A percentile compares a stretch with the other conserved stretches of the same genome.
Conservation (phyloP, 2,113 vertebrate genomes). For the Pachyramphus minor region DNA sequence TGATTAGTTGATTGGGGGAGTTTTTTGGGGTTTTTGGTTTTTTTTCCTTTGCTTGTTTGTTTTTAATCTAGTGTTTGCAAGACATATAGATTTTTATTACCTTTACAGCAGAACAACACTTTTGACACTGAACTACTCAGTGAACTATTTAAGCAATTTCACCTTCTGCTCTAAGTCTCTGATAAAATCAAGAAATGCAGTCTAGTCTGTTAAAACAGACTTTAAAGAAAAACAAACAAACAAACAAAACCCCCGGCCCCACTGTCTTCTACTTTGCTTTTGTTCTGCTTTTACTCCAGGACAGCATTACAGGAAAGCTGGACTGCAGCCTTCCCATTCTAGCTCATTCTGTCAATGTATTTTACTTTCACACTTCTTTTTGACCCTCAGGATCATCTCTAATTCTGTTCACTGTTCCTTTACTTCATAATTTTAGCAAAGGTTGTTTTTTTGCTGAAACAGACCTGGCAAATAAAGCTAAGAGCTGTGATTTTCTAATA, state of each 20-base stretch:
- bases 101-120: background rate
- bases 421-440: background rate
- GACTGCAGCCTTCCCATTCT: background rate
- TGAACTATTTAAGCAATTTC: background rate
- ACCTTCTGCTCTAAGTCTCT: background rate
- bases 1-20: background rate
- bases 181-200: background rate
- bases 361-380: background rate
- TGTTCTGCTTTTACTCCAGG: background rate
- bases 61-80: background rate
- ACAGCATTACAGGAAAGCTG: background rate
- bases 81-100: background rate
- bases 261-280: background rate
- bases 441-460: background rate
- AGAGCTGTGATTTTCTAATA: background rate
- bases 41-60: no score
- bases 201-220: background rate
- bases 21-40: accelerated
- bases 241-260: background rate
- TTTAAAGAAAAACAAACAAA: background rate
- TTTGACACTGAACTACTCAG: background rate
- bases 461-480: background rate
- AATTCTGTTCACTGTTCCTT: background rate
- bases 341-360: background rate
- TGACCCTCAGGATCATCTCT: background rate